Evolutionary conservation across 2,888 invertebrate species (phyloP).

Genomic region (Aleiodes leptofemur): DNA sequence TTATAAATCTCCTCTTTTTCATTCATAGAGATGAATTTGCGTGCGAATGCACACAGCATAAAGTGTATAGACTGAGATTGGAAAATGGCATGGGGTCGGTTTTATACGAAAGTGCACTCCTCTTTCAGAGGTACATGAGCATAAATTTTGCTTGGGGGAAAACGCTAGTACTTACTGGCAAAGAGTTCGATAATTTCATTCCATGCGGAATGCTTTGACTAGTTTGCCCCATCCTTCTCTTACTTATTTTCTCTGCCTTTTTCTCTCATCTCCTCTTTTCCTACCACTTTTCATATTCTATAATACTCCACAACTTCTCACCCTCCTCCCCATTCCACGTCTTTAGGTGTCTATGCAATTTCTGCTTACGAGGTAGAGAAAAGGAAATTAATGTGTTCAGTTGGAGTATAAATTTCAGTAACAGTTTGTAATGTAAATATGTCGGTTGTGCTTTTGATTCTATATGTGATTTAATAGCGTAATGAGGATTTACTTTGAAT

Average conservation of each 20-base stretch:
- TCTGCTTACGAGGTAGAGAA: conserved; percentile 31
- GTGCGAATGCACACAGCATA: conserved; percentile 25
- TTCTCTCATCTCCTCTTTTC: neutral
- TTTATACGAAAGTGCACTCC: conserved; percentile 30
- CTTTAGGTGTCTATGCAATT: conserved; percentile 27
- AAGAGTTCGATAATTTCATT: conserved; percentile 30
- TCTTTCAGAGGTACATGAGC: conserved; percentile 24
- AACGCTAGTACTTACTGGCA: conserved; percentile 29
- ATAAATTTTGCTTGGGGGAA: conserved; percentile 22
- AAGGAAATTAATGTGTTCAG: conserved; percentile 30
- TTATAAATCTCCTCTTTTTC: conserved; percentile 2
- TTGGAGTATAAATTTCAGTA: conserved; percentile 26
- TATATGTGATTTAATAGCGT: neutral
- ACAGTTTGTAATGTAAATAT: conserved; percentile 34
- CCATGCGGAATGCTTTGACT: conserved; percentile 32
- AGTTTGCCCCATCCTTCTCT: neutral
- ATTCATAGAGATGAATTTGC: conserved; percentile 25
- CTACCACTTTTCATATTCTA: conserved; percentile 28
- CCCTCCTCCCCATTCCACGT: conserved; percentile 13
- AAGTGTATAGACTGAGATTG: conserved; percentile 27
- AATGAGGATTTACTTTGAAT: conserved; percentile 2
- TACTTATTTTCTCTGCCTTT: neutral
- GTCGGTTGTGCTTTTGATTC: conserved; percentile 15
- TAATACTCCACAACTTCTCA: conserved; percentile 3
- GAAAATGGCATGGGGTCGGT: conserved; percentile 6